Conservation (phyloP, 2,888 invertebrate species). For the Meandrusa payeni region DNA sequence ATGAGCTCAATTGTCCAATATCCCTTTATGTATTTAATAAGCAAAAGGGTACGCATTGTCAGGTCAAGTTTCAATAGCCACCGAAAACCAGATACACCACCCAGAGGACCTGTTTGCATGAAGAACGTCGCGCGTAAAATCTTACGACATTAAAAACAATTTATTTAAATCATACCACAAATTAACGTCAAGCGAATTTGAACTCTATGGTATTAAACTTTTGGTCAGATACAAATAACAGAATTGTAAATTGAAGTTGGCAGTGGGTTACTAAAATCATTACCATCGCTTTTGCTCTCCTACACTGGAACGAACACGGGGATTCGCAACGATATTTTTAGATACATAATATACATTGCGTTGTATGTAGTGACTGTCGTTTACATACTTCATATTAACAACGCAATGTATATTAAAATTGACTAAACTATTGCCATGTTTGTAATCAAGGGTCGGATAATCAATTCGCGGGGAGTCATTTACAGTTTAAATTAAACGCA, state of each 20-base stretch:
- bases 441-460: conserved; percentile 52
- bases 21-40: conserved; percentile 48
- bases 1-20: conserved; percentile 34
- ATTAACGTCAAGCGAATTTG: conserved; percentile 26
- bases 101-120: conserved; percentile 74
- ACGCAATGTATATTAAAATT: conserved; percentile 27
- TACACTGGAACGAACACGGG: conserved; percentile 3
- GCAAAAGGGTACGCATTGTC: conserved; percentile 39
- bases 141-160: conserved; percentile 65
- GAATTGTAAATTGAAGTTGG: conserved; percentile 33
- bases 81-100: conserved; percentile 71
- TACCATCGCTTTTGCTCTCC: conserved; percentile 30
- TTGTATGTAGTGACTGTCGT: background rate
- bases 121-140: conserved; percentile 72
- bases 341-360: conserved; percentile 18
- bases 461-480: conserved; percentile 50
- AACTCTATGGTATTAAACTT: conserved; percentile 28
- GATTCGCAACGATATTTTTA: conserved; percentile 5
- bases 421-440: background rate
- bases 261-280: conserved; percentile 38
- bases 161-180: conserved; percentile 15
- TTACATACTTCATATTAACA: background rate
- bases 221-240: conserved; percentile 24
- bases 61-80: conserved; percentile 70
- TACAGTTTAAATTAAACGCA: conserved; percentile 75